phyloP scores from a whole-genome alignment of 2,888 invertebrate genomes.

The Perithous albicinctus region DNA sequence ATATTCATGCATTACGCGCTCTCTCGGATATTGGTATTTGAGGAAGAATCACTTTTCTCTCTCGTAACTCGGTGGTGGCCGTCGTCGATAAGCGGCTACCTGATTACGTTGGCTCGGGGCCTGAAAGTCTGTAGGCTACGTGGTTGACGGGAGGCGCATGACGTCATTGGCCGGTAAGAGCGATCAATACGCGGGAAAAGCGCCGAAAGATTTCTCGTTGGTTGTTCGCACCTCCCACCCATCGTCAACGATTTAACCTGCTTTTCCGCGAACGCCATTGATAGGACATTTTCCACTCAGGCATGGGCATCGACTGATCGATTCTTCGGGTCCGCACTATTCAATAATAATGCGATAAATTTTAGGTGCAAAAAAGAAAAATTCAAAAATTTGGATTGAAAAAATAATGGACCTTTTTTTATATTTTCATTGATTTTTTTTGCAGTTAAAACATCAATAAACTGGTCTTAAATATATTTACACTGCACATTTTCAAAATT shows the following conservation, averaged over 20 bases:
- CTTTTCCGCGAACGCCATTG: conserved; percentile 42
- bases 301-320: conserved; percentile 16
- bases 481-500: no score
- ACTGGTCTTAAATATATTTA: no score
- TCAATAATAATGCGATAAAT: neutral
- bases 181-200: conserved; percentile 82
- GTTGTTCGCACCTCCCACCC: conserved; percentile 32
- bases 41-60: neutral
- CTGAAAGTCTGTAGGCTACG: conserved; percentile 68
- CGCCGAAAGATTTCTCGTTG: conserved; percentile 71
- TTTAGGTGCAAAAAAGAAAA: neutral
- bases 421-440: no score
- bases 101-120: conserved; percentile 61
- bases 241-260: conserved; percentile 44
- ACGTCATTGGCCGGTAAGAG: conserved; percentile 80
- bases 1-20: neutral
- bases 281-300: conserved; percentile 29
- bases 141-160: conserved; percentile 72
- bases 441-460: no score
- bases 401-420: neutral
- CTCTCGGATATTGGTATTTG: neutral
- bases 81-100: conserved; percentile 29
- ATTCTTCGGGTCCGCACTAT: conserved; percentile 1
- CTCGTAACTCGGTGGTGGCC: neutral
- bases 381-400: no score